Evolutionary conservation across 2,888 invertebrate species (phyloP).

Genomic region (Keiferia lycopersicella): DNA sequence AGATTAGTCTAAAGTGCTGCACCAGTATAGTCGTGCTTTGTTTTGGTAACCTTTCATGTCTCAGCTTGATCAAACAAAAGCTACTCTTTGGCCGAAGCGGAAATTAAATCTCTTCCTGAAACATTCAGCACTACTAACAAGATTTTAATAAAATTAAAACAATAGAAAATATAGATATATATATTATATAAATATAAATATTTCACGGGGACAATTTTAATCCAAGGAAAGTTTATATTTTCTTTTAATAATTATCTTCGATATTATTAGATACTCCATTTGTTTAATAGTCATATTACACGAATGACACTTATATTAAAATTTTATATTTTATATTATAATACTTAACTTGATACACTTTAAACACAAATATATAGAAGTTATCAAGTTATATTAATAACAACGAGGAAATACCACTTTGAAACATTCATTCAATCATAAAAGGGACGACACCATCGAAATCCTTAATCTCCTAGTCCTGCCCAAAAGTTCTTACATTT

Average conservation of each 20-base stretch:
- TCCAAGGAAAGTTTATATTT: slow-evolving; percentile 32
- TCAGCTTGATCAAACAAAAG: slow-evolving; percentile 11
- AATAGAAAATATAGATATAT: slow-evolving; percentile 37
- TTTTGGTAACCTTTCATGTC: slow-evolving; percentile 17
- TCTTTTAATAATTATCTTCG: slow-evolving; percentile 31
- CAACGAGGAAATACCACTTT: slow-evolving; percentile 67
- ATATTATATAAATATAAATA: too few relatives aligned
- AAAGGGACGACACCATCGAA: slow-evolving; percentile 52
- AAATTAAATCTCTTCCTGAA: slow-evolving; percentile 3
- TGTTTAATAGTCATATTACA: slow-evolving; percentile 39
- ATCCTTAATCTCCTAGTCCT: slow-evolving; percentile 51
- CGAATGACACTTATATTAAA: slow-evolving; percentile 51
- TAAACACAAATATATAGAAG: slow-evolving; percentile 58
- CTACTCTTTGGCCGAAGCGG: neutral
- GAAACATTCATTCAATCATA: slow-evolving; percentile 45
- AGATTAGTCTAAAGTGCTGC: slow-evolving; percentile 75
- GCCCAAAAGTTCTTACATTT: slow-evolving; percentile 48
- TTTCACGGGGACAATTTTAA: slow-evolving; percentile 29
- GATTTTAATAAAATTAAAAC: slow-evolving; percentile 29
- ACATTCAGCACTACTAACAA: slow-evolving; percentile 26
- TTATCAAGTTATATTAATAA: slow-evolving; percentile 70
- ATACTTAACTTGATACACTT: slow-evolving; percentile 60
- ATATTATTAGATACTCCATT: slow-evolving; percentile 39
- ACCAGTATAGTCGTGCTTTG: slow-evolving; percentile 45
- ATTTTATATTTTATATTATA: slow-evolving; percentile 48